Conservation (phyloP, 2,888 invertebrate genomes). For the Drosophila mercatorum region DNA sequence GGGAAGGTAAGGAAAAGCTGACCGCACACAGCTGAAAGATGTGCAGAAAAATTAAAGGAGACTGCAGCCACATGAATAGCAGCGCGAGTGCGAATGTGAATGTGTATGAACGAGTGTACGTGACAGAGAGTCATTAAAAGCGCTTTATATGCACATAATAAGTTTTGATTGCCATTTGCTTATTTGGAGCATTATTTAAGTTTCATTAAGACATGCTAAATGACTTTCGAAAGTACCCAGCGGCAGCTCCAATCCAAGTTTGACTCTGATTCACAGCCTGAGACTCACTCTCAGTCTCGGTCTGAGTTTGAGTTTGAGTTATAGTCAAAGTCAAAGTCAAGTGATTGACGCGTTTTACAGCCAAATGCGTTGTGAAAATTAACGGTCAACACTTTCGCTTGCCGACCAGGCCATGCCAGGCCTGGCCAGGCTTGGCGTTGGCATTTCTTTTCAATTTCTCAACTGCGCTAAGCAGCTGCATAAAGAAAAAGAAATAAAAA, state of each 20-base stretch:
- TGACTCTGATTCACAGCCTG: conserved; percentile 1
- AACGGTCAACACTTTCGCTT: conserved; percentile 74
- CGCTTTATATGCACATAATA: conserved; percentile 65
- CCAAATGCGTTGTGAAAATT: conserved; percentile 73
- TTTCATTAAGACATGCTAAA: conserved; percentile 79
- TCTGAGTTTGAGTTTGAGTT: conserved; percentile 27
- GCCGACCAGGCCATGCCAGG: conserved; percentile 39
- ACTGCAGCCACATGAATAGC: conserved; percentile 17
- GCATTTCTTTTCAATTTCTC: conserved; percentile 56
- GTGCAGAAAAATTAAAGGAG: conserved; percentile 21
- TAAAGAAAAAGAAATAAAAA: conserved; percentile 1
- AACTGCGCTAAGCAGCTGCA: conserved; percentile 30
- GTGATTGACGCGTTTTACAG: conserved; percentile 55
- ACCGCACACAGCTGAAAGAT: conserved; percentile 36
- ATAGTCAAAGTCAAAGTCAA: conserved; percentile 51
- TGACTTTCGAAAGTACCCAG: conserved; percentile 71
- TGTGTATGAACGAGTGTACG: conserved; percentile 21
- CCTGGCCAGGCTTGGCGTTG: conserved; percentile 45
- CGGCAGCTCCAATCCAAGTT: conserved; percentile 4
- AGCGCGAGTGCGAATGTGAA: conserved; percentile 1
- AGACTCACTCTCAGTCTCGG: conserved; percentile 14
- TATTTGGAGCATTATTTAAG: conserved; percentile 76
- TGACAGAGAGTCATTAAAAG: conserved; percentile 56
- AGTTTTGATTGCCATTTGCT: conserved; percentile 71
- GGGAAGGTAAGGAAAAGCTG: conserved; percentile 43